Evolutionary conservation across 2,797 vertebrate genomes (phyloP), one percentile per base, ranked within the genome.

Genomic region (Oreortyx pictus): DNA sequence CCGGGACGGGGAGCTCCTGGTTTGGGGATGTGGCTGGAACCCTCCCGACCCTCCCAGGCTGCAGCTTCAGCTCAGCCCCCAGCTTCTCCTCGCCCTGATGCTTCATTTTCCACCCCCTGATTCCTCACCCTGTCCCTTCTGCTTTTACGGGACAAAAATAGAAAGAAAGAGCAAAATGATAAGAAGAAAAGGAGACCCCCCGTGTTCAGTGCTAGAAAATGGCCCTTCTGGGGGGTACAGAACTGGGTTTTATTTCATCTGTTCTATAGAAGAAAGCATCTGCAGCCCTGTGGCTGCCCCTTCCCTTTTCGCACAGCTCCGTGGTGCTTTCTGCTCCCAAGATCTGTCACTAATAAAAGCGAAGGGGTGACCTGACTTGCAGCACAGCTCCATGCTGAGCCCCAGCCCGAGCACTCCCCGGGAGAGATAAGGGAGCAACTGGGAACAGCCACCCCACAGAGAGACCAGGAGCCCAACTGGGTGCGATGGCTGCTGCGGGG

Each of bases 101-200:
- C 59, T 86, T 91, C 89, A 75, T 84, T 95, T 94, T 25, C 87
- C 91, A 93, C 25, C 71, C 74, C 81, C 78, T 35, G 29, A 35
- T 78, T 52, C n/a, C 52, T 83, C 52, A 3, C 73, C 41, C 78
- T 20, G 61, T 81, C 89, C 91, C 77, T 84, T 64, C 71, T 14
- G 82, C 94, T 94, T 94, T 95, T 16, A 81, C 74, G 91, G 93
- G 78, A 92, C 59, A 4, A 78, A 94, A 94, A 94, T 92, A 95
- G 91, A 71, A 81, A 86, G 27, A 82, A 86, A 83, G 65, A 94
- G 77, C 24, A 13, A 86, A 90, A 86, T 0, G 25, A n/a, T 0
- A 8, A 90, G 86, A 71, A 66, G 47, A 52, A 82, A 76, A 73
- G 25, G 70, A 67, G 52, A 22, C n/a, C 37, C 86, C 56, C 71